Evolutionary conservation across 2,888 invertebrate species (phyloP), one percentile per base, ranked within the genome.

Genomic region (Drosophila sordidapex): DNA sequence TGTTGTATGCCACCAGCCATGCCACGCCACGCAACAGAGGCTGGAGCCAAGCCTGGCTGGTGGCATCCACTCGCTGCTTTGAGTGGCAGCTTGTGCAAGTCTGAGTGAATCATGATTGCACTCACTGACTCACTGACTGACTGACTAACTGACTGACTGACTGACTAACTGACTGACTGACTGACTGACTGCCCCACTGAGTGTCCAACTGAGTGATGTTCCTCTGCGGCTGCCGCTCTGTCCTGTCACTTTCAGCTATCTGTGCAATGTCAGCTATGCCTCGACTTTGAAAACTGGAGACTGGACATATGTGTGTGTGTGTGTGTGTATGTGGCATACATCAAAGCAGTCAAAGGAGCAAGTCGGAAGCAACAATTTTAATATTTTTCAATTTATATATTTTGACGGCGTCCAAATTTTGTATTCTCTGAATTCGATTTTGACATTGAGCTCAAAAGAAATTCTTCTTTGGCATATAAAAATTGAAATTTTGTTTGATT

Each of bases 31-130:
- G 27, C 27, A 8, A 4, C 8, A 52, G 53, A 51, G 63, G 29
- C 31, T 46, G 40, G 65, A 66, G 75, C 61, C 70, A 70, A 11
- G 54, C 33, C 33, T n/a, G 18, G 51, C 80, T 65, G 25, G 25
- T 25, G 46, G 46, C 4, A 25, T 25, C 46, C 15, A 46, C 4
- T 46, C 46, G 46, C 46, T 8, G 53, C 51, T 70, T 59, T 72
- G 86, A 90, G 76, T 85, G 88, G 77, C 88, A 83, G 74, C 75
- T 56, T 54, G 51, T 68, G 69, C 81, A 73, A 60, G 72, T 70
- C 81, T 61, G 60, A 81, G 72, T 78, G 74, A 78, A 70, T 71
- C 78, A 79, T 64, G 65, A 70, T 70, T 68, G 71, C 69, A 52
- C 70, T 49, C 53, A 67, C 52, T 43, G 25, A 60, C 46, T 40